These are phyloP conservation scores for Melanaphis sacchari DNA, from an alignment of 1,140 invertebrate genomes.

Conservation along the genomic window DNA sequence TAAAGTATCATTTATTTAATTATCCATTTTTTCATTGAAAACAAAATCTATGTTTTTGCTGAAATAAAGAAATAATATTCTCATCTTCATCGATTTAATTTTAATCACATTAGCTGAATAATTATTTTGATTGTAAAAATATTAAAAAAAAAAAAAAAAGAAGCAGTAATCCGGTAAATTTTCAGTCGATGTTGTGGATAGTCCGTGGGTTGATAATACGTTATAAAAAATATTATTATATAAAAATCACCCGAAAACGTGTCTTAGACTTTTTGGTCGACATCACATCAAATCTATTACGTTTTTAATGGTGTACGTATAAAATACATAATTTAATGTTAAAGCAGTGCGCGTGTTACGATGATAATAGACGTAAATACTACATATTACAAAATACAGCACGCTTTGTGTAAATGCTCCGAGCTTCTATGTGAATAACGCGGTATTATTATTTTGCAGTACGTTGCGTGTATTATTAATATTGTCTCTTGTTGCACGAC, in stretches of 20 bases:
- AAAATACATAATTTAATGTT: background rate
- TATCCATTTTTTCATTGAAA: background rate
- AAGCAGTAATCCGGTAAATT: background rate
- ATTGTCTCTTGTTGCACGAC: background rate
- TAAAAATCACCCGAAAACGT: background rate
- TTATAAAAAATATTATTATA: background rate
- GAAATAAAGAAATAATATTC: background rate
- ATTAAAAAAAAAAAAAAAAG: background rate
- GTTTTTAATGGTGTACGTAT: background rate
- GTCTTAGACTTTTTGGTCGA: background rate
- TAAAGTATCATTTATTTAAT: background rate
- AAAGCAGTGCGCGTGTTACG: background rate
- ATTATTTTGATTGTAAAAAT: background rate
- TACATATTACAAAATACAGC: background rate
- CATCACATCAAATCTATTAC: background rate
- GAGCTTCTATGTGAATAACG: background rate
- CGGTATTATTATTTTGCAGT: background rate
- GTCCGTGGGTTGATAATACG: background rate
- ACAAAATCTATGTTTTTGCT: background rate
- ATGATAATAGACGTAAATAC: background rate
- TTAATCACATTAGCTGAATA: background rate
- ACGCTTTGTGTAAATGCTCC: background rate
- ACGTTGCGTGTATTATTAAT: background rate
- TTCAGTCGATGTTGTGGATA: background rate
- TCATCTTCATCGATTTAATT: background rate